Conservation (phyloP, 2,113 vertebrate genomes). For the human region DNA sequence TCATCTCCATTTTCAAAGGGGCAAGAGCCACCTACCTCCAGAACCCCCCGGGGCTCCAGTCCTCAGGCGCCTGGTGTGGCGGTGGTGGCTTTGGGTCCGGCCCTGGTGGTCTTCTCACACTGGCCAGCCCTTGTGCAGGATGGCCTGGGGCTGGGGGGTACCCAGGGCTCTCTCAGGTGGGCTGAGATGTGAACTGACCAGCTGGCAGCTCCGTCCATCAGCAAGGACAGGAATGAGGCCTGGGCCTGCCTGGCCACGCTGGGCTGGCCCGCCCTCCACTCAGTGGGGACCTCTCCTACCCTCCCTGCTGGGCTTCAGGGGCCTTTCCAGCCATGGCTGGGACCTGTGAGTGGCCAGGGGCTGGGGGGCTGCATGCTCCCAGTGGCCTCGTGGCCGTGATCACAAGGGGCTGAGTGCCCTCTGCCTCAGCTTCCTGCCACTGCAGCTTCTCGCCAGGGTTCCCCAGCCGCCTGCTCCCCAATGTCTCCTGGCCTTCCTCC, state of each 20-base stretch:
- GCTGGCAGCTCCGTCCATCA: not conserved
- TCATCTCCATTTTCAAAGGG: not conserved
- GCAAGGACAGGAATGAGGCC: rapidly evolving
- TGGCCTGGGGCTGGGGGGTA: no score
- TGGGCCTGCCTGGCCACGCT: no score
- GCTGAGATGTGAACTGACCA: rapidly evolving
- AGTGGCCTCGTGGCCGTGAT: not conserved
- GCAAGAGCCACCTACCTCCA: no score
- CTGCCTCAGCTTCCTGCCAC: not conserved
- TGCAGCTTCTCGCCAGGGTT: not conserved
- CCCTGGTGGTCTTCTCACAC: no score
- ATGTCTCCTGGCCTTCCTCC: not conserved
- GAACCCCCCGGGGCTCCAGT: not conserved
- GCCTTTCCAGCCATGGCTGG: no score
- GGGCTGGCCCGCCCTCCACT: not conserved
- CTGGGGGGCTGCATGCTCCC: not conserved
- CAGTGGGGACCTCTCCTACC: no score
- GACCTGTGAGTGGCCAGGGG: no score
- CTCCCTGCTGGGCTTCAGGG: no score
- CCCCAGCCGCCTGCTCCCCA: no score
- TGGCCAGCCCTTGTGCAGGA: not conserved
- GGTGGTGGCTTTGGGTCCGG: not conserved
- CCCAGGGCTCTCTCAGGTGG: no score
- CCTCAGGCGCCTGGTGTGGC: not conserved
- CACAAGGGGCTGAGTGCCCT: no score